Conservation (phyloP, 2,797 vertebrate species). For the Sardinella longiceps region DNA sequence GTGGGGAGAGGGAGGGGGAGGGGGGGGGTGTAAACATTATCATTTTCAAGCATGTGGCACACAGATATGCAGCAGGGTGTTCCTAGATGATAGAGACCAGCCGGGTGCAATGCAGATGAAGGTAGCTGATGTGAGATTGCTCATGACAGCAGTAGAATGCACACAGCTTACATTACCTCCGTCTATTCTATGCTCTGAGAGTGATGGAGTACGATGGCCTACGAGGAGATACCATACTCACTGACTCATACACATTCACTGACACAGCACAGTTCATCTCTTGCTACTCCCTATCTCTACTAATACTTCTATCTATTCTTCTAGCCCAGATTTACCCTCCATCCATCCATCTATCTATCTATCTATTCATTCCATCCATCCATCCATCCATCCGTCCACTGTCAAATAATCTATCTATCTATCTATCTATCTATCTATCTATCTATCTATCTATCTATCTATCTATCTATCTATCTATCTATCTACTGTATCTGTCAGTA, state of each 20-base stretch:
- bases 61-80: neutral
- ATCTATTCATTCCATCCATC: conserved; percentile 5
- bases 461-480: conserved; percentile 20
- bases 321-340: neutral
- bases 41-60: neutral
- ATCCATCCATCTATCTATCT: neutral
- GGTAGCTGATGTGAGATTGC: neutral
- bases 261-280: neutral
- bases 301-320: conserved; percentile 11
- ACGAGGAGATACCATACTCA: neutral
- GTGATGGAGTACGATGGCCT: neutral
- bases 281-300: neutral
- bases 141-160: neutral
- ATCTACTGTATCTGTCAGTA: conserved; percentile 4
- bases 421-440: neutral
- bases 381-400: neutral
- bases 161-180: neutral
- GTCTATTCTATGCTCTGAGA: neutral
- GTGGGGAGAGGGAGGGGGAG: too few relatives aligned
- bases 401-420: too few relatives aligned
- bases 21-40: neutral
- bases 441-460: neutral
- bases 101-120: neutral
- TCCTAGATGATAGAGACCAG: neutral
- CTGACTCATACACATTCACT: neutral